Evolutionary conservation across 2,797 vertebrate genomes (phyloP), one percentile per base, ranked within the genome.

Genomic region (Argya squamiceps): DNA sequence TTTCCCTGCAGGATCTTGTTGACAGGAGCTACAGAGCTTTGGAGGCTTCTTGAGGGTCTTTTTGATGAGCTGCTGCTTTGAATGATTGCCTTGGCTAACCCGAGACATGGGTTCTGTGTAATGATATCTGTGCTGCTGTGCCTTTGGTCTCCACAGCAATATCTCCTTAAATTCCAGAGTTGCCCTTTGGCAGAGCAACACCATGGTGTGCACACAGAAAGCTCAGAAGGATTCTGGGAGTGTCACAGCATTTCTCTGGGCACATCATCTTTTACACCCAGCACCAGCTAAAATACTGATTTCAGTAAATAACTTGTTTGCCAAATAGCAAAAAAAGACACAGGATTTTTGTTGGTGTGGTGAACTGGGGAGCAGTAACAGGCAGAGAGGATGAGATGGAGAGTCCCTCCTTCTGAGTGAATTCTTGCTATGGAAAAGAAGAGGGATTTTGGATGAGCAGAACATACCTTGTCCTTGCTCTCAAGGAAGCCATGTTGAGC

Each of bases 351-450:
- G 22, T 27, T 75, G 77, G 15, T 7, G 1, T 56, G 53, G 50
- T 53, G 34, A 78, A 14, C 15, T 27, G 24, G 10, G 19, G 10
- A 67, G 19, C 52, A 49, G 36, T n/a, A 36, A 41, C 15, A 18
- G 15, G 21, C 10, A 23, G 29, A 59, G 26, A 46, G 27, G 20
- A 39, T 0, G 5, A 64, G 59, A 34, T 39, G 50, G 19, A 32
- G 29, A 19, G 19, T 37, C 5, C 8, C 3, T 49, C 4, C 34
- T 63, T 70, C 0, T 0, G 10, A 46, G 2, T 0, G 0, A 43
- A 50, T 62, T 27, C 11, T 10, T 36, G 27, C 24, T 20, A 0
- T 2, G 19, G 8, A 49, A 30, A 52, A 41, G 30, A 7, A 30
- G 9, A 76, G 12, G 9, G 47, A 23, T 64, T 70, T 77, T 39